Evolutionary conservation across 2,113 vertebrate genomes (phyloP).

Genomic region (Cettia cetti): DNA sequence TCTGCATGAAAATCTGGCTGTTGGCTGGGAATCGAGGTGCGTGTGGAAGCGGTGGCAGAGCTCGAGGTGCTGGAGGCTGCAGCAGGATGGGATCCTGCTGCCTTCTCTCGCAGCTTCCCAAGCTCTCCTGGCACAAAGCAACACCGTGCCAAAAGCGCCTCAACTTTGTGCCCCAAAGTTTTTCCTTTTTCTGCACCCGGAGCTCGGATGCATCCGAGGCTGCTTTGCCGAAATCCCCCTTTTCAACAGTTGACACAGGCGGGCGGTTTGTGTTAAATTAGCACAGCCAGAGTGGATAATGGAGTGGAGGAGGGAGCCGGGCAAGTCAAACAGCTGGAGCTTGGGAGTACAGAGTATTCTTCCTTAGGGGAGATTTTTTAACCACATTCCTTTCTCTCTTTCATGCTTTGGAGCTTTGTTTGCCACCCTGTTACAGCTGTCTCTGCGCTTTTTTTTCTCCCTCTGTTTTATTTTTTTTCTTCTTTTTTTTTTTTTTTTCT

Average conservation of each 20-base stretch:
- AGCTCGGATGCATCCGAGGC: not conserved
- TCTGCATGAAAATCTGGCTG: conserved; percentile 21
- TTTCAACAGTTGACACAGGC: conserved; percentile 56
- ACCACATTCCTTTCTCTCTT: conserved; percentile 65
- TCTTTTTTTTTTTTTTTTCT: not conserved
- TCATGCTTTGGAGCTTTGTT: conserved; percentile 63
- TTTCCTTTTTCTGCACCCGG: not conserved
- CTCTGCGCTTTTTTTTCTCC: not conserved
- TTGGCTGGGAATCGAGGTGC: not conserved
- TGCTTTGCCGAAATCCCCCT: not conserved
- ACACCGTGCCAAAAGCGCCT: not conserved
- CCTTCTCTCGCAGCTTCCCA: not conserved
- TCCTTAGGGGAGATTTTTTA: conserved; percentile 68
- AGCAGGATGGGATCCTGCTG: not conserved
- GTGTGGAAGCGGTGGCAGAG: not conserved
- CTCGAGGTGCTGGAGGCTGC: not conserved
- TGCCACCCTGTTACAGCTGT: conserved; percentile 44
- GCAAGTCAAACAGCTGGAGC: conserved; percentile 56
- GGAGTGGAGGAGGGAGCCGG: conserved; percentile 55
- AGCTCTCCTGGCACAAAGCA: conserved; percentile 28
- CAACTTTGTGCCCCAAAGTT: conserved; percentile 49
- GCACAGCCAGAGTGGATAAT: conserved; percentile 37
- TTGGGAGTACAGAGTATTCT: conserved; percentile 19
- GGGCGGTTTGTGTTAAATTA: conserved; percentile 47
- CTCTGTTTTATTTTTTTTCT: not conserved